Evolutionary conservation across 2,113 vertebrate genomes (phyloP), one percentile per base, ranked within the genome.

Genomic region (Corydoras maculifer): DNA sequence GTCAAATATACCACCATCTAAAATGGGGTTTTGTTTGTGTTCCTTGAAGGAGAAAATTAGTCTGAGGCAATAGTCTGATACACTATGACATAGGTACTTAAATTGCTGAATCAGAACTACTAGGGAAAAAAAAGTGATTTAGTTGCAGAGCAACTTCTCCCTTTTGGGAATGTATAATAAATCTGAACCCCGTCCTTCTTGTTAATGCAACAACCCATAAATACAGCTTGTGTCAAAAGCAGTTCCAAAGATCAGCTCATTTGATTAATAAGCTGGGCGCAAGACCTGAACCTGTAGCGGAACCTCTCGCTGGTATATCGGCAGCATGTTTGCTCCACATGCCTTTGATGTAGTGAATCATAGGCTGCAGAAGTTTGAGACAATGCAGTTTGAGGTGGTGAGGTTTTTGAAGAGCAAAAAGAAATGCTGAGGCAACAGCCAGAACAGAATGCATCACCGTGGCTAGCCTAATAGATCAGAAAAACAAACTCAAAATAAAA

Each of bases 391-490:
- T 8, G 35, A 43, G 35, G 35, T 4, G 35, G 35, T 43, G 35
- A 43, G 7, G 4, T 8, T 43, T 43, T 43, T 43, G 35, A 43
- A 43, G 35, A 25, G 18, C 18, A 25, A 25, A 25, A 25, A 25
- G 18, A 25, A 25, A 25, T 25, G 18, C 18, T 25, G 18, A 43
- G 61, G 67, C 7, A 14, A 57, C 55, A 32, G 65, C 72, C 76
- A 74, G 72, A 78, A 80, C 74, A 76, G 68, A 74, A 72, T 78
- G 74, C 73, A 65, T 62, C 75, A 66, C 72, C 74, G 61, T 74
- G 50, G 68, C 77, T 74, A 51, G 78, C 59, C 77, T 84, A 86
- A 86, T 82, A 82, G 76, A 62, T 79, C 30, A 76, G 78, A 86
- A 25, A 25, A 25, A 25, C 18, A 25, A 25, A 25, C 18, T 83